Evolutionary conservation across 2,113 vertebrate species (phyloP).

Genomic region (Ochotona curzoniae): DNA sequence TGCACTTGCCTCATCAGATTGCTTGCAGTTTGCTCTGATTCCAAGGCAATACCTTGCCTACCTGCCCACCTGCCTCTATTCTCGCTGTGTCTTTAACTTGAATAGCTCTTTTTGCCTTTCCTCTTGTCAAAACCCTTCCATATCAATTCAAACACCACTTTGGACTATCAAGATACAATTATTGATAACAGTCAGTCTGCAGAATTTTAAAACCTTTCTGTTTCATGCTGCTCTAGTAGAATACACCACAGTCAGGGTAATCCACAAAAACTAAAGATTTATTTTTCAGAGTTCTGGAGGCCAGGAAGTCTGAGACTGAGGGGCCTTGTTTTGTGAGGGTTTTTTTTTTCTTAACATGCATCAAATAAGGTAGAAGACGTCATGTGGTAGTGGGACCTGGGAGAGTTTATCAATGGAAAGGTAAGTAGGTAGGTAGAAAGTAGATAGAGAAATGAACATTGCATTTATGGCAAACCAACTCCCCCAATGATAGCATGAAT

Average conservation of each 20-base stretch:
- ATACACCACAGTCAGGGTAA: neutral
- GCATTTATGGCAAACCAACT: neutral
- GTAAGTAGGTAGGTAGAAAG: no score
- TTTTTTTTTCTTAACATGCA: neutral
- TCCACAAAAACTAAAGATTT: neutral
- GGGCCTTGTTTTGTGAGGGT: no score
- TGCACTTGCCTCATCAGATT: neutral
- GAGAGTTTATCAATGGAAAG: no score
- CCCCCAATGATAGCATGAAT: neutral
- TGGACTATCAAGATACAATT: neutral
- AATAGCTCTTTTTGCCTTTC: neutral
- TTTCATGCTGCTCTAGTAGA: neutral
- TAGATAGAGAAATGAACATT: no score
- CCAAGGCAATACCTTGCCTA: neutral
- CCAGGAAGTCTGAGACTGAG: neutral
- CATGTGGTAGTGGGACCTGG: no score
- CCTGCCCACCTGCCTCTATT: neutral
- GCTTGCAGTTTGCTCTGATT: neutral
- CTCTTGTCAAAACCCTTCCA: constrained; percentile 31
- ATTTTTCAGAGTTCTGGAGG: neutral
- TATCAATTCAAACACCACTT: neutral
- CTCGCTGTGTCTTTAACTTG: neutral
- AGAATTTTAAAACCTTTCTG: neutral
- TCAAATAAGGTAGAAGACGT: no score
- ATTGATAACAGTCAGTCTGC: neutral